Conservation (phyloP, 2,113 vertebrate species). For the Acrocephalus kingi region DNA sequence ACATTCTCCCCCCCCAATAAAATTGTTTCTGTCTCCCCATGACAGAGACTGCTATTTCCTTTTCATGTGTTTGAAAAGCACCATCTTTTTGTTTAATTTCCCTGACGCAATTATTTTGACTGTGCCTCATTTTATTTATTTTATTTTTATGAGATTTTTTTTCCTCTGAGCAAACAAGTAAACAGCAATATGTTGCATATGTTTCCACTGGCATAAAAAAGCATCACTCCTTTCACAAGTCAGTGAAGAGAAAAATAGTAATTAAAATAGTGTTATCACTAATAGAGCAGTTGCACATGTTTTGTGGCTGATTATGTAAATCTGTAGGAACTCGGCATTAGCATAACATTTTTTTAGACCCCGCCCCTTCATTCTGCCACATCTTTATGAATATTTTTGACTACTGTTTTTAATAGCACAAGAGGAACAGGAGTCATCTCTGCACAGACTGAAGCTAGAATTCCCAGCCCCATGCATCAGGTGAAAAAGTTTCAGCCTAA, state of each 20-base stretch:
- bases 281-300: neutral
- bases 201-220: constrained; percentile 14
- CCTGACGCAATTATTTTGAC: neutral
- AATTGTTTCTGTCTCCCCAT: constrained; percentile 69
- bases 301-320: constrained; percentile 29
- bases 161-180: neutral
- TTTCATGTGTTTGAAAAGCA: neutral
- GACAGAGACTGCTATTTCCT: neutral
- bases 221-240: neutral
- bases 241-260: constrained; percentile 28
- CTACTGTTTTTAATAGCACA: neutral
- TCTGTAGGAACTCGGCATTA: neutral
- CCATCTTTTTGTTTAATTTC: neutral
- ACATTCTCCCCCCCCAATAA: constrained; percentile 78
- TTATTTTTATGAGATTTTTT: neutral
- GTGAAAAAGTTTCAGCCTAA: neutral
- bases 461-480: neutral
- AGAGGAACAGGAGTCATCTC: neutral
- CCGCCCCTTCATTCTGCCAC: neutral
- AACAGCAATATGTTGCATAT: neutral
- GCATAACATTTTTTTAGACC: neutral
- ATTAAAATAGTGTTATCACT: constrained; percentile 51
- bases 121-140: neutral
- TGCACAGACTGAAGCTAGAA: neutral
- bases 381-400: neutral